A percentile compares a stretch with the other conserved stretches of the same genome.
phyloP scores from a whole-genome alignment of 2,113 vertebrate genomes.

The Cyanoliseus patagonus region DNA sequence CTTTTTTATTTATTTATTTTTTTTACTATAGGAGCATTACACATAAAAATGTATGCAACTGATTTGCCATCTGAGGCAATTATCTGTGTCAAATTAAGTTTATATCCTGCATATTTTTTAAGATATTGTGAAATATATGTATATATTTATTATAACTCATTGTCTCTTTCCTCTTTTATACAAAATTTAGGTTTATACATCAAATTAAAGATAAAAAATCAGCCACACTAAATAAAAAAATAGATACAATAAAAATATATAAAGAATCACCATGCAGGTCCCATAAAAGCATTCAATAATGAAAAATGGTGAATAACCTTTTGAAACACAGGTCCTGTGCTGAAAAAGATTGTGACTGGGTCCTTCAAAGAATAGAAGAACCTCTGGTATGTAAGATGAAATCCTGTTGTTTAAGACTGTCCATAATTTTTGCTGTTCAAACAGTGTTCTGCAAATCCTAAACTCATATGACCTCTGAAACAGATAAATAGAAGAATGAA shows the following conservation, averaged over 20 bases:
- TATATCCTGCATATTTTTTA: neutral
- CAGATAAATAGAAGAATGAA: neutral
- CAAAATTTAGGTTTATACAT: neutral
- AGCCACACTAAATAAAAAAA: neutral
- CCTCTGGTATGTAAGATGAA: neutral
- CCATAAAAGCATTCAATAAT: neutral
- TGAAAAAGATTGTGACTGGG: neutral
- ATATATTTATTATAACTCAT: neutral
- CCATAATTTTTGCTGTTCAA: neutral
- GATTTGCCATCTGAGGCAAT: neutral
- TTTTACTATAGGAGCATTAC: neutral
- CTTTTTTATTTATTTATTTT: neutral
- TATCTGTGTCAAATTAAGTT: neutral
- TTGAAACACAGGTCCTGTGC: neutral
- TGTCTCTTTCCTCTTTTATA: neutral
- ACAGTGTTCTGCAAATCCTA: neutral
- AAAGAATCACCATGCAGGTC: neutral
- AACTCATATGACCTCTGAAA: neutral
- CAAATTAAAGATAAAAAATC: neutral
- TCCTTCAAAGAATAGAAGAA: neutral
- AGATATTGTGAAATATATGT: neutral
- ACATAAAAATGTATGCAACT: neutral
- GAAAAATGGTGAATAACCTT: neutral
- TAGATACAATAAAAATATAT: neutral
- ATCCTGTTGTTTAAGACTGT: neutral